A percentile compares a stretch with the other conserved stretches of the same genome.
Conservation (phyloP, 1,140 invertebrate genomes). For the Bombus ignitus region DNA sequence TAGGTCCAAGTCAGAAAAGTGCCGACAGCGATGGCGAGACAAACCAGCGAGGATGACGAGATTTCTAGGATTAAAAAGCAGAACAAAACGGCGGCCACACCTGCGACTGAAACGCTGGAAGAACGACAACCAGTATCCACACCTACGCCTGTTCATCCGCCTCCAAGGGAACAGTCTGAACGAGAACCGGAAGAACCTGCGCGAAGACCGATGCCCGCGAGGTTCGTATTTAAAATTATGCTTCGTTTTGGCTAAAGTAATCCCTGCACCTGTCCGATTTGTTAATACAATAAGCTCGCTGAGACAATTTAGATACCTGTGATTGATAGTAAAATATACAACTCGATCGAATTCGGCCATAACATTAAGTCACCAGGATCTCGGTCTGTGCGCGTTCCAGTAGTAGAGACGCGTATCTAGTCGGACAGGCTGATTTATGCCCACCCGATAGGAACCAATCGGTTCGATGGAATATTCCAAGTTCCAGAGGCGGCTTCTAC, state of each 20-base stretch:
- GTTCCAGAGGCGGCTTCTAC: background rate
- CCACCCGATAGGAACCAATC: constrained; percentile 23
- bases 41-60: constrained; percentile 94
- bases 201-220: constrained; percentile 73
- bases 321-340: background rate
- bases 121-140: constrained; percentile 81
- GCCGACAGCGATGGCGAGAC: constrained; percentile 84
- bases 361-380: constrained; percentile 14
- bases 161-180: constrained; percentile 70
- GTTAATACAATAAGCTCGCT: background rate
- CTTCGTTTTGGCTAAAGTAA: background rate
- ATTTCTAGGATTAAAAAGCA: constrained; percentile 94
- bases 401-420: constrained; percentile 3
- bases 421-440: constrained; percentile 45
- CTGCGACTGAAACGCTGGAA: constrained; percentile 83
- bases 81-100: constrained; percentile 89
- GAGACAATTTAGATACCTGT: background rate
- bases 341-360: constrained; percentile 2
- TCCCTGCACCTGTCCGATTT: background rate
- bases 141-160: constrained; percentile 71
- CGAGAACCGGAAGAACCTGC: constrained; percentile 75
- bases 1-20: constrained; percentile 78
- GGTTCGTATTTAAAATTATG: constrained; percentile 59
- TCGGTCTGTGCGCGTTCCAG: background rate
- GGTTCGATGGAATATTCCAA: constrained; percentile 15